Base-by-base conservation (phyloP, 1,140 invertebrate species). In the Drosophila triauraria region DNA sequence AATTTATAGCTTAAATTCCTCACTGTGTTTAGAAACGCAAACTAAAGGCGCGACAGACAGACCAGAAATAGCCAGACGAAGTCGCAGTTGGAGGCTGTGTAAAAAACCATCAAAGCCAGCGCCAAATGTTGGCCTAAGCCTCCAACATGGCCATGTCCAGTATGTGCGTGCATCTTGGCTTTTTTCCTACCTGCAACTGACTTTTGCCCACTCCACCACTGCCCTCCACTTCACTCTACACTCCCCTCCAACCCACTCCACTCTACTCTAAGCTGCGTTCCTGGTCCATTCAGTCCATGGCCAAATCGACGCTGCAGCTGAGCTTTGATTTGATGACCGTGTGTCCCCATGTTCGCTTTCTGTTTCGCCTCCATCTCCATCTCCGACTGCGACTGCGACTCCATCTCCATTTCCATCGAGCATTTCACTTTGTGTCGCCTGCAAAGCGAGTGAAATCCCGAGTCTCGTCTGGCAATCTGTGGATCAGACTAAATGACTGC, bases 31-130 rank as follows among this genome's bases (percentile, higher is more conserved):
- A 25, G 57, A 62, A 62, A 65, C 30, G 4, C 25, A 42, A 58
- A 27, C 53, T 58, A 12, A 42, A 42, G 23, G 7, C 6, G 54
- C 54, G 48, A 40, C 43, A 60, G 35, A 56, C 47, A 50, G 56
- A 68, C 56, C 38, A 71, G 56, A 60, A 53, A 74, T 60, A 32
- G 68, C 71, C 20, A 62, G 69, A 51, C 56, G n/a, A 8, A 56
- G 61, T 60, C 42, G 48, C 54, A 56, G 71, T 53, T 59, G 67
- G 50, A 50, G 50, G 57, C 57, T 65, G 46, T 60, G 56, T 60
- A 62, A 79, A 79, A 76, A 87, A 78, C 62, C 84, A 83, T 88
- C 80, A 88, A 87, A 87, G 80, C 80, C 79, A 86, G 82, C 80
- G 79, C 83, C 83, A 82, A 86, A 85, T 82, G 82, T 85, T 85